These are phyloP conservation scores for Rhyzopertha dominica DNA, from an alignment of 1,140 invertebrate species.

Conservation along the genomic window DNA sequence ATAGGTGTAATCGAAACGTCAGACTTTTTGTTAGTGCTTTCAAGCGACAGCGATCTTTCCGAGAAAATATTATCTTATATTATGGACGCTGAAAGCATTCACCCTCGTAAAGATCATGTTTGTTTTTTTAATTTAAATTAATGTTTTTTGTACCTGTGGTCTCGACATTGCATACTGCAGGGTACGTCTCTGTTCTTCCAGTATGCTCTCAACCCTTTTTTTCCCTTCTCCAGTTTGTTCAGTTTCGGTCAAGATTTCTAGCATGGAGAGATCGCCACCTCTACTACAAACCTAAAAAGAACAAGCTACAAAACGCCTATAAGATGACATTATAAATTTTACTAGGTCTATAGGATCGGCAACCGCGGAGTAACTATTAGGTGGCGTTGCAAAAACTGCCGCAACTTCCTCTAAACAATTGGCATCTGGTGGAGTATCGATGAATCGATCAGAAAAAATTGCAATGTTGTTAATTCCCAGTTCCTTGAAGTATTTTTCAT, in stretches of 20 bases:
- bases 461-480: constrained; percentile 53
- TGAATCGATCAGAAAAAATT: constrained; percentile 56
- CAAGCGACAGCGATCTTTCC: too few species aligned
- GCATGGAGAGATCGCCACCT: constrained; percentile 62
- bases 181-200: constrained; percentile 63
- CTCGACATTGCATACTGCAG: constrained; percentile 60
- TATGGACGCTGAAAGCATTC: too few species aligned
- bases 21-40: too few species aligned
- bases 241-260: constrained; percentile 61
- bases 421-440: constrained; percentile 53
- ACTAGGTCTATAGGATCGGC: constrained; percentile 68
- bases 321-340: constrained; percentile 11
- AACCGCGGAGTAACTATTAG: constrained; percentile 70
- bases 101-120: neutral
- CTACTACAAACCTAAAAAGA: constrained; percentile 50
- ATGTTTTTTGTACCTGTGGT: constrained; percentile 56
- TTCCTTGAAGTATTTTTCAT: constrained; percentile 50
- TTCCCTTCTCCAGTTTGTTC: constrained; percentile 56
- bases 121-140: constrained; percentile 1
- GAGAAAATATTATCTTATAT: too few species aligned
- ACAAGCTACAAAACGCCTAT: neutral
- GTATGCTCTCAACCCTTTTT: constrained; percentile 53
- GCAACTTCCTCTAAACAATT: constrained; percentile 61
- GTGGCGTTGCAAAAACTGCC: constrained; percentile 66
- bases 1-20: too few species aligned